A percentile compares a stretch with the other conserved stretches of the same genome.
phyloP scores from a whole-genome alignment of 2,113 vertebrate species.

The Fukomys damarensis region DNA sequence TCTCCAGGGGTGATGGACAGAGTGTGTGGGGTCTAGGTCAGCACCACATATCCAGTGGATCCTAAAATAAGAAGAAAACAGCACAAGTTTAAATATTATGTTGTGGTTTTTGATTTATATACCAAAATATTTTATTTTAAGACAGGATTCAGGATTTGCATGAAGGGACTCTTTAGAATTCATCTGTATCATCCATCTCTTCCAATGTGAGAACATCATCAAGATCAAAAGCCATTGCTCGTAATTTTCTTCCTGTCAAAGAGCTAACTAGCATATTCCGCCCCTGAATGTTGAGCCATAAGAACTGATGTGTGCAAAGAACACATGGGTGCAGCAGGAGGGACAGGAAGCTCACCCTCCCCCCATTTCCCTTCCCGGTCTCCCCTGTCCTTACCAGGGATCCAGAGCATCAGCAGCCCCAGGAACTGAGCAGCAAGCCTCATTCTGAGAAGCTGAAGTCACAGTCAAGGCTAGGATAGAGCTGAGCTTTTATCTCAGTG shows the following conservation, averaged over 20 bases:
- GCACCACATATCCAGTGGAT: background rate
- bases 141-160: too few species aligned
- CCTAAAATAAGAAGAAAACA: background rate
- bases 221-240: too few species aligned
- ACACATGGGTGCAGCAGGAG: background rate
- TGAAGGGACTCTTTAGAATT: too few species aligned
- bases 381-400: background rate
- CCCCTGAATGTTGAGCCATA: too few species aligned
- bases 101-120: too few species aligned
- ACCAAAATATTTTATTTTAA: too few species aligned
- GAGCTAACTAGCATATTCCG: too few species aligned
- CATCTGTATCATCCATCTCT: too few species aligned
- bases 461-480: background rate
- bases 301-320: background rate
- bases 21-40: background rate
- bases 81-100: too few species aligned
- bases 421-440: background rate
- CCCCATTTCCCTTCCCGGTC: background rate
- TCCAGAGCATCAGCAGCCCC: background rate
- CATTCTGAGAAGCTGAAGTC: background rate
- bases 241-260: too few species aligned
- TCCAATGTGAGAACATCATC: too few species aligned
- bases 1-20: background rate
- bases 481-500: background rate
- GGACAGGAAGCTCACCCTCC: fast-evolving